A percentile compares a stretch with the other conserved stretches of the same genome.
These are phyloP conservation scores for Zapornia atra DNA, from an alignment of 2,113 vertebrate genomes.

Conservation along the genomic window DNA sequence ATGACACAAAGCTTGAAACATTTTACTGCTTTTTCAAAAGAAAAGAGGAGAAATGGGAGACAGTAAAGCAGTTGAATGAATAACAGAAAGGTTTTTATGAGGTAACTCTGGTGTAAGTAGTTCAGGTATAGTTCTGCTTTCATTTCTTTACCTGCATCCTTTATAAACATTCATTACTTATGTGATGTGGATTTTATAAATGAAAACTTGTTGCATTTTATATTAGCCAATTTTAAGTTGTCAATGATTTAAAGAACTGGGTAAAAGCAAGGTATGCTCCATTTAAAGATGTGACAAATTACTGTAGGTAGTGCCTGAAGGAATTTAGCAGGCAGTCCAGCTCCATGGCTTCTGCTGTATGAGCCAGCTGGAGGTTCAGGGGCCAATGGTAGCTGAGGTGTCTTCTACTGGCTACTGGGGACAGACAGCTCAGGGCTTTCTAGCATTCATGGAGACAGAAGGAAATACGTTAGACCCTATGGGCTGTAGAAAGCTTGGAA, in stretches of 20 bases:
- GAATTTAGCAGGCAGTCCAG: rapidly evolving
- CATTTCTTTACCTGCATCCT: not conserved
- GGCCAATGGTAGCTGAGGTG: not conserved
- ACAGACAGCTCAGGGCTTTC: not conserved
- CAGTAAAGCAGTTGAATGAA: not conserved
- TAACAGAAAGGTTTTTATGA: not conserved
- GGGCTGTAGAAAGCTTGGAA: not conserved
- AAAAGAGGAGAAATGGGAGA: not conserved
- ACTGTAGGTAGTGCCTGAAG: not conserved
- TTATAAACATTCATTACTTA: not conserved
- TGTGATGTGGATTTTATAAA: not conserved
- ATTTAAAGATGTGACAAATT: not conserved
- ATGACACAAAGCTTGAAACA: not conserved
- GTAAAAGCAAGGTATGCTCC: not conserved
- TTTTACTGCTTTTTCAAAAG: not conserved
- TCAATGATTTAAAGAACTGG: not conserved
- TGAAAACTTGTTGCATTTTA: not conserved
- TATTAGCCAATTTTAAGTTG: not conserved
- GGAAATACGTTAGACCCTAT: not conserved
- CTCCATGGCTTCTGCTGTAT: rapidly evolving
- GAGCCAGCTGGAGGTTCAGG: not conserved
- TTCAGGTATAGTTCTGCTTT: not conserved
- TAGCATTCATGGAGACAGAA: rapidly evolving
- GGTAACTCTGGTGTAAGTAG: not conserved
- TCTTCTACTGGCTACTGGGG: not conserved